Conservation (phyloP, 1,140 invertebrate genomes). For the Drosophila pallidifrons region DNA sequence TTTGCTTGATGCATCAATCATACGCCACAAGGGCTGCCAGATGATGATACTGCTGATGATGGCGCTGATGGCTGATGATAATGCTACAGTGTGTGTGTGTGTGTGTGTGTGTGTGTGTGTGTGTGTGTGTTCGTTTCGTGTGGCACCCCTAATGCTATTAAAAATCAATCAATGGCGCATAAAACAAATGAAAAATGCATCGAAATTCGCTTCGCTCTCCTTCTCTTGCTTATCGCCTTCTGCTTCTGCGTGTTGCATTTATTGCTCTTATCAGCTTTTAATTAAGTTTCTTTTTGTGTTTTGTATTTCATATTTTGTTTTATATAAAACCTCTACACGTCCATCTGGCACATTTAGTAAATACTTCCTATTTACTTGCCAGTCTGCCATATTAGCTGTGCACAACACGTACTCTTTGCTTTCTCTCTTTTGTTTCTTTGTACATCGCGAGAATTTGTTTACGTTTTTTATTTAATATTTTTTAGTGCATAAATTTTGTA, state of each 20-base stretch:
- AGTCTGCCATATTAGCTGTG: conserved; percentile 49
- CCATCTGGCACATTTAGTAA: conserved; percentile 44
- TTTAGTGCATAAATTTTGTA: conserved; percentile 60
- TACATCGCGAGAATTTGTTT: not conserved
- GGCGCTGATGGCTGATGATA: conserved; percentile 34
- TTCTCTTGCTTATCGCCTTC: conserved; percentile 42
- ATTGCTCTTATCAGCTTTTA: conserved; percentile 68
- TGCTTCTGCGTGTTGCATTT: conserved; percentile 28
- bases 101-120: conserved; percentile 3
- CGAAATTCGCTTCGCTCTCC: conserved; percentile 32
- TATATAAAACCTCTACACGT: not conserved
- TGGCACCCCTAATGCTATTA: conserved; percentile 67
- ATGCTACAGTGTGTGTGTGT: conserved; percentile 12
- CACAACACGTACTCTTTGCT: conserved; percentile 44
- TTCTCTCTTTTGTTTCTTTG: conserved; percentile 17
- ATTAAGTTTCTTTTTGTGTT: conserved; percentile 48
- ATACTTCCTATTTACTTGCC: conserved; percentile 70
- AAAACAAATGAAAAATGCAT: conserved; percentile 73
- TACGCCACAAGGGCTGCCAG: conserved; percentile 69
- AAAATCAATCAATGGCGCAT: conserved; percentile 81
- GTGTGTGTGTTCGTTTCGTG: conserved; percentile 11
- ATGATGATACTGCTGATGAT: conserved; percentile 50
- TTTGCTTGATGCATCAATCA: conserved; percentile 72
- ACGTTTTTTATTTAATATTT: conserved; percentile 41
- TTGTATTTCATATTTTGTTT: not conserved